Evolutionary conservation across 2,888 invertebrate genomes (phyloP).

Genomic region (Theodoxus fluviatilis): DNA sequence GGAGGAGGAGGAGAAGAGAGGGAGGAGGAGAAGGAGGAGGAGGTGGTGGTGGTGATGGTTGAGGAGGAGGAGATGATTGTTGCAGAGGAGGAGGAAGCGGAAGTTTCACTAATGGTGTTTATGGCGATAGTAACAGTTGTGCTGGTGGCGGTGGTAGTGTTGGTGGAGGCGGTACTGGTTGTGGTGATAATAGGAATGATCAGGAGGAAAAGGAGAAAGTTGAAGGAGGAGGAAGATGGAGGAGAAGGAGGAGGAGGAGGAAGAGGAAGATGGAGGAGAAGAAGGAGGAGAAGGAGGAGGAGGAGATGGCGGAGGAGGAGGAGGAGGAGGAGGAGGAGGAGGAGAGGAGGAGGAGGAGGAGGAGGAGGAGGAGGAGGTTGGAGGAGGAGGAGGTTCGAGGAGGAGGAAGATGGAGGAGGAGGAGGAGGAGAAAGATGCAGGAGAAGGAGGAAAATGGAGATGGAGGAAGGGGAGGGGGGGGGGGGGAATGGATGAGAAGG

Average conservation of each 20-base stretch:
- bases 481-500: no score
- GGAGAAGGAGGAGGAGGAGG: background rate
- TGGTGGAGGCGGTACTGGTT: background rate
- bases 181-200: background rate
- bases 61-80: background rate
- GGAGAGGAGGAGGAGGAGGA: no score
- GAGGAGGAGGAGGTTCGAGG: no score
- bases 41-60: background rate
- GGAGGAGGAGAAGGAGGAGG: no score
- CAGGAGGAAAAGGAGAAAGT: constrained; percentile 15
- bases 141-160: background rate
- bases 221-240: background rate
- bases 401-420: no score
- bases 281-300: constrained; percentile 6
- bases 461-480: no score
- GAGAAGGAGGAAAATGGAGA: no score
- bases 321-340: no score
- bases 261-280: background rate
- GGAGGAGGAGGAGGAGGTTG: no score
- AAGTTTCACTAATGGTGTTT: background rate
- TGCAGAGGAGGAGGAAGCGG: background rate
- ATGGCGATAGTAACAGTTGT: background rate
- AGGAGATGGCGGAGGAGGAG: background rate
- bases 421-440: no score
- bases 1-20: no score